A percentile compares a stretch with the other conserved stretches of the same genome.
Conservation (phyloP, 2,888 invertebrate species). For the Oegoconia quadripuncta region DNA sequence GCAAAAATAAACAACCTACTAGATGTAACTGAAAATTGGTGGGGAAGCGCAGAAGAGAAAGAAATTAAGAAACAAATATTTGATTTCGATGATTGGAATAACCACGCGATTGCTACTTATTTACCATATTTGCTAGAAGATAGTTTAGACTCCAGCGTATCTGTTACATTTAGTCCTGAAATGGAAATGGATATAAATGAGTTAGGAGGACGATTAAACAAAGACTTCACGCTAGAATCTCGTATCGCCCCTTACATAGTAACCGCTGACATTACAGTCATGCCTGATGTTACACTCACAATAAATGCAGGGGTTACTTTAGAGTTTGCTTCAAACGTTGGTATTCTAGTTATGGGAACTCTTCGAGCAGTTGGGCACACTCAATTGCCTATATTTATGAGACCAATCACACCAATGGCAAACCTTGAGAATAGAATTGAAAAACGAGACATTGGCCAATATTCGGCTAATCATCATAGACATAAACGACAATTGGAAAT, state of each 20-base stretch:
- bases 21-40: slow-evolving; percentile 97
- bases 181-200: slow-evolving; percentile 80
- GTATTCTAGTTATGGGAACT: slow-evolving; percentile 95
- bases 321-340: slow-evolving; percentile 97
- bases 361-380: slow-evolving; percentile 89
- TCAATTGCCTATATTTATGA: slow-evolving; percentile 88
- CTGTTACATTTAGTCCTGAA: slow-evolving; percentile 81
- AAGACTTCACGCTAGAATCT: slow-evolving; percentile 81
- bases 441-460: slow-evolving; percentile 59
- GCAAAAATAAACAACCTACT: slow-evolving; percentile 92
- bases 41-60: slow-evolving; percentile 89
- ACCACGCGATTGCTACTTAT: slow-evolving; percentile 95
- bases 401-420: slow-evolving; percentile 69
- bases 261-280: slow-evolving; percentile 94
- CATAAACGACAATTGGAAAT: slow-evolving; percentile 77
- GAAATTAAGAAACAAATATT: slow-evolving; percentile 92
- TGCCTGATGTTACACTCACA: slow-evolving; percentile 93
- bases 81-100: slow-evolving; percentile 99
- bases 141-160: slow-evolving; percentile 86
- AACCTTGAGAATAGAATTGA: slow-evolving; percentile 60
- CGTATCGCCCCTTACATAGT: slow-evolving; percentile 87
- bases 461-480: slow-evolving; percentile 50
- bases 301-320: slow-evolving; percentile 94
- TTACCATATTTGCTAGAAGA: slow-evolving; percentile 91
- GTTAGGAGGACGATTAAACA: slow-evolving; percentile 87